Evolutionary conservation across 2,113 vertebrate genomes (phyloP), one percentile per base, ranked within the genome.

Genomic region (Sciurus niger): DNA sequence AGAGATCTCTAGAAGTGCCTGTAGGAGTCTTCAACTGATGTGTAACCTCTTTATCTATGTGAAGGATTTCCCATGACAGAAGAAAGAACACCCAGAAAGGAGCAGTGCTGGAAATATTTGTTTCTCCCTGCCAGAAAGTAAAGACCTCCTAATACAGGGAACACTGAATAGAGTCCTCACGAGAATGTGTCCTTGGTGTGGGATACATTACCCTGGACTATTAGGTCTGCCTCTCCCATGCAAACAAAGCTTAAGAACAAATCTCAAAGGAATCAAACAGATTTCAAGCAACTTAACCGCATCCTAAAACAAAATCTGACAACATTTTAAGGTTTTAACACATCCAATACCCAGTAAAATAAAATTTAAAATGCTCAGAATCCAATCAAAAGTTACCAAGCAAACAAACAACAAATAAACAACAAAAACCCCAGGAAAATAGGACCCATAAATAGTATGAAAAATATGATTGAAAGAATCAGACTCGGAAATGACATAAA

Each of bases 401-500:
- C 34, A 58, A 65, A n/a, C 4, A 65, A 86, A 77, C n/a, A n/a
- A 53, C 14, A 53, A 16, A 17, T 13, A 53, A 53, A 53, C 13
- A 53, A 53, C 2, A 16, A 53, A 58, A 85, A 46, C 63, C 17
- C 10, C 20, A 80, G 37, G 10, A 68, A 93, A 84, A 93, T 58
- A 93, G 34, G 18, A 67, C 24, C 20, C 46, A 55, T 43, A 86
- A 77, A 46, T 28, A 72, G n/a, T 55, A 90, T 73, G 74, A 87
- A 74, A 77, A 5, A 34, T 8, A n/a, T 73, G 63, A 85, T 53
- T 34, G 43, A 80, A 65, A 74, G 89, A 78, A 84, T 6, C 18
- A 90, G 53, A 65, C 65, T 13, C 46, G 53, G n/a, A 96, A 85
- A 74, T 90, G 30, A 73, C n/a, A 89, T 73, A 78, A 84, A 83